Conservation (phyloP, 2,797 vertebrate species). For the Gymnoscopelus braueri region DNA sequence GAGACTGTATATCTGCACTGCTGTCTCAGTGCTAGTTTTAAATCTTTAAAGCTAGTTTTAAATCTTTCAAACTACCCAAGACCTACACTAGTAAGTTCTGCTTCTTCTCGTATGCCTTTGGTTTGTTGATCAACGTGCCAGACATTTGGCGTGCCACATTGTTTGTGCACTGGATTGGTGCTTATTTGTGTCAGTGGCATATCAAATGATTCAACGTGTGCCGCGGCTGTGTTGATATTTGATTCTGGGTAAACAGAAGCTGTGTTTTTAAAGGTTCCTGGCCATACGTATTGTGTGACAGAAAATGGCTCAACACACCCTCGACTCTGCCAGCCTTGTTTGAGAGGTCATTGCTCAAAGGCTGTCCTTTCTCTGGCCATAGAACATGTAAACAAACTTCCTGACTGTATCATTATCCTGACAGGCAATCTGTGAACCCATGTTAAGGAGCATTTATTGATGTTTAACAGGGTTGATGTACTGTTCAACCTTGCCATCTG, state of each 20-base stretch:
- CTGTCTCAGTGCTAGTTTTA: constrained; percentile 9
- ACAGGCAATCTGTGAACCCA: constrained; percentile 16
- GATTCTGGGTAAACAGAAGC: constrained; percentile 44
- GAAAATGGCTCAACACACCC: background rate
- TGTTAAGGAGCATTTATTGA: constrained; percentile 17
- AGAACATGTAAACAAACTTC: constrained; percentile 38
- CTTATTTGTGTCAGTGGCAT: constrained; percentile 65
- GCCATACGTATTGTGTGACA: constrained; percentile 6
- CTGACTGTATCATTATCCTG: constrained; percentile 21
- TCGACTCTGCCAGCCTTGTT: background rate
- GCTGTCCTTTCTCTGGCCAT: background rate
- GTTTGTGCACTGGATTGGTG: constrained; percentile 53
- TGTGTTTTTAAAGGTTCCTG: constrained; percentile 41
- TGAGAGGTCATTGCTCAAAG: background rate
- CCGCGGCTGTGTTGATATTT: constrained; percentile 47
- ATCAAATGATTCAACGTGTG: constrained; percentile 47
- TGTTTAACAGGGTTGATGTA: constrained; percentile 24
- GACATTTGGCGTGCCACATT: constrained; percentile 59
- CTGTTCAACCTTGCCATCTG: background rate
- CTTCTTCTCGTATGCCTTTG: constrained; percentile 12
- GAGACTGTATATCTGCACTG: constrained; percentile 22
- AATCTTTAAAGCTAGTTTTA: constrained; percentile 22
- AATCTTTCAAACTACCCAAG: constrained; percentile 17
- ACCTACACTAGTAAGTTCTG: background rate
- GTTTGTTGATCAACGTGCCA: constrained; percentile 50